Base-by-base conservation (phyloP, 2,797 vertebrate species). In the Sarcoramphus papa region DNA sequence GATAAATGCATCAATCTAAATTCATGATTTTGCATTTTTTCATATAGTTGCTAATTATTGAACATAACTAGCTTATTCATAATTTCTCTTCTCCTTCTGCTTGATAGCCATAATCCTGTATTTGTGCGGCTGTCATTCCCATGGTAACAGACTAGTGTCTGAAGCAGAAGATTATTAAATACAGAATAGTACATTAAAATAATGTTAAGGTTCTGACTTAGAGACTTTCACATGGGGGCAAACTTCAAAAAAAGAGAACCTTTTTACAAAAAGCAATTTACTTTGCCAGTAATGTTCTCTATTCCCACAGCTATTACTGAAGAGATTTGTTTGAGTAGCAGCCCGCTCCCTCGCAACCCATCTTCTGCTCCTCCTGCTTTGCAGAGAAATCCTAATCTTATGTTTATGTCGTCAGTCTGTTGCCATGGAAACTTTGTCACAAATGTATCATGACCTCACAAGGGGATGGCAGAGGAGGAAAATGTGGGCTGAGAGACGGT, bases 61-160 rank as follows among this genome's bases (percentile, higher is more conserved):
- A 97, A 94, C 89, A 86, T 97, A 97, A 97, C 97, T 74, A 77
- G 96, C 96, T 97, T 98, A 96, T 97, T 98, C 97, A 97, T 94
- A 97, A 98, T 97, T 98, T 96, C 97, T 95, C 91, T 93, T 96
- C 96, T 98, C 95, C 95, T 97, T 63, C 92, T 95, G 94, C 96
- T 95, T 90, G 97, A 97, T 97, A 97, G 97, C 97, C 78, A 1
- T 98, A 96, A 98, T 98, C 97, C 97, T 31, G 33, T 96, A 92
- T 97, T 97, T 97, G 97, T 96, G 94, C 84, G 63, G 87, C 97
- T 96, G 96, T 92, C 97, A 98, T 98, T 93, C 97, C 98, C 98
- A 98, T 98, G 98, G 98, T 95, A 98, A 98, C 98, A 98, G 97
- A 98, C 97, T 90, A 72, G 93, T 97, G 97, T 98, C 97, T 97